Conservation (phyloP, 2,888 invertebrate genomes). For the Celastrina argiolus region DNA sequence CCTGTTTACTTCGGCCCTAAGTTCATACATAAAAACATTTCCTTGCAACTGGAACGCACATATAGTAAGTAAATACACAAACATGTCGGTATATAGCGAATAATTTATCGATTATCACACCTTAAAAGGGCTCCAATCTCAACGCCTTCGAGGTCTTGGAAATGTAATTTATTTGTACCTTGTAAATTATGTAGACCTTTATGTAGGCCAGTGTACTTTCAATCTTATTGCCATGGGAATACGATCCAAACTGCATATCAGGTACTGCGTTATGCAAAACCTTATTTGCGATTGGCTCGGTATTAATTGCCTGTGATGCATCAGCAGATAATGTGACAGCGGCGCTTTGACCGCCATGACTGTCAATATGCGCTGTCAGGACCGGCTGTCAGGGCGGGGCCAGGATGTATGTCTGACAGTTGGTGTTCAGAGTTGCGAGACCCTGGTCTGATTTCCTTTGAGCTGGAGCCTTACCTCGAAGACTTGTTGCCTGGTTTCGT, state of each 20-base stretch:
- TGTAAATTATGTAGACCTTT: neutral
- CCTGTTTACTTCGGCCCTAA: too few species aligned
- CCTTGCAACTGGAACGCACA: too few species aligned
- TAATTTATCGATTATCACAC: neutral
- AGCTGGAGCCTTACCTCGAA: too few species aligned
- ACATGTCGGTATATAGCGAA: too few species aligned
- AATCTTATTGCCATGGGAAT: neutral
- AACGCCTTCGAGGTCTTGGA: neutral
- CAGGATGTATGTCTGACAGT: neutral
- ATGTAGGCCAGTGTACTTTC: neutral
- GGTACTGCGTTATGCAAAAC: neutral
- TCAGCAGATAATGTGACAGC: constrained; percentile 7
- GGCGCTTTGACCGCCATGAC: constrained; percentile 10
- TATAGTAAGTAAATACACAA: too few species aligned
- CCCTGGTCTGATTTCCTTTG: neutral
- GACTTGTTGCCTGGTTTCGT: too few species aligned
- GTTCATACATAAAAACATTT: too few species aligned
- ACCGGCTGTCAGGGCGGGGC: neutral
- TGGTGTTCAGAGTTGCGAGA: neutral
- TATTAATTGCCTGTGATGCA: neutral
- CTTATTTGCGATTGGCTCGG: neutral
- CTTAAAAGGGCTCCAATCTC: neutral
- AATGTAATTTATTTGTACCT: neutral
- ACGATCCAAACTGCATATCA: neutral
- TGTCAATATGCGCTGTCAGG: neutral